Base-by-base conservation (phyloP, 2,888 invertebrate genomes). In the Nematopogon swammerdamellus region DNA sequence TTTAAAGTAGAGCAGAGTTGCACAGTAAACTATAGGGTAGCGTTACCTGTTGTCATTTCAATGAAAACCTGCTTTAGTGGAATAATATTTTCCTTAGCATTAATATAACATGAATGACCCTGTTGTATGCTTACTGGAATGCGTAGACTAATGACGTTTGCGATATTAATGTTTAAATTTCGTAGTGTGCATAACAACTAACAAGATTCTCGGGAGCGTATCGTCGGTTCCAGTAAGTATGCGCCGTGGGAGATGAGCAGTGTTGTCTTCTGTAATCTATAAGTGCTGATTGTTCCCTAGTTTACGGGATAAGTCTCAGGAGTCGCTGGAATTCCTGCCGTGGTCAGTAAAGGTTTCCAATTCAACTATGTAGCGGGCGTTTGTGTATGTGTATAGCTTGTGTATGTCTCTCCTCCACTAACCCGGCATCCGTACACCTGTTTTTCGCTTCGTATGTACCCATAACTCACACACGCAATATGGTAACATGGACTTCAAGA, bases 281-380 rank as follows among this genome's bases (percentile, higher is more conserved):
- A 36, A 14, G 36, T 14, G 36, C 14, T 14, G 63, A 75, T 75
- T 76, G 74, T 81, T 80, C 73, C 73, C 80, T 85, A 88, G 88
- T 87, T 86, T 85, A 83, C 85, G 87, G 87, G 88, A 88, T 84
- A 88, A 88, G 81, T 70, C 80, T 61, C 84, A 82, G 81, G 87
- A 87, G 72, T 81, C 83, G 71, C 83, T 88, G 85, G 88, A 87
- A 77, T 87, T 85, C 83, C 84, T 86, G 74, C 88, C 88, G 84
- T 88, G 88, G 88, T 88, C 86, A 86, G 88, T 88, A 88, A 82
- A n/a, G n/a, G 65, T 60, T 45, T 46, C 36, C 17, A 17, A 2
- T 46, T 46, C 18, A 36, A 18, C 17, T 36, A 36, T 47, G 19
- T 25, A 19, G 43, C 18, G 4, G 16, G 43, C 14, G n/a, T n/a